These are phyloP conservation scores for Puma concolor DNA, from an alignment of 2,113 vertebrate genomes.

Conservation along the genomic window DNA sequence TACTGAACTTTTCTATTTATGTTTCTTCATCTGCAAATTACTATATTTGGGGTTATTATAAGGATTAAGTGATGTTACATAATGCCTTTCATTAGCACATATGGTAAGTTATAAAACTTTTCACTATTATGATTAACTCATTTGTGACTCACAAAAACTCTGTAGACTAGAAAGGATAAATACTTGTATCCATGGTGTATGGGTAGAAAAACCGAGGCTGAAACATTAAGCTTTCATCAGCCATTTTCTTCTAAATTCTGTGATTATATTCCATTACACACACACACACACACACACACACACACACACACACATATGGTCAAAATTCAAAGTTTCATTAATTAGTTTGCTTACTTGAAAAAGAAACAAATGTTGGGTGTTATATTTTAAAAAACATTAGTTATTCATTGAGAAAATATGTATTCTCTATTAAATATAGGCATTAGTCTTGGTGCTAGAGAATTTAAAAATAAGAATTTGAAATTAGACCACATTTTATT, in stretches of 20 bases:
- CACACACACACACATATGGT: too few species aligned
- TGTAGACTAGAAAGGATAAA: background rate
- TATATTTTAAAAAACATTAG: background rate
- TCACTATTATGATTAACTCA: background rate
- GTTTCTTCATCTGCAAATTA: background rate
- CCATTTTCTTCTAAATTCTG: background rate
- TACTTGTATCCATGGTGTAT: background rate
- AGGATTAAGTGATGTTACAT: background rate
- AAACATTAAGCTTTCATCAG: background rate
- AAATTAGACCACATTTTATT: background rate
- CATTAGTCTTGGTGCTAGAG: background rate
- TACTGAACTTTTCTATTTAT: background rate
- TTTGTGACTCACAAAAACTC: background rate
- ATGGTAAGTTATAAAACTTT: background rate
- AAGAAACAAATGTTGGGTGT: background rate
- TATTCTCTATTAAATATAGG: background rate
- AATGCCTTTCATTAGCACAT: background rate
- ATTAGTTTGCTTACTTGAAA: background rate
- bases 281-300: too few species aligned
- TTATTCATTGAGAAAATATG: slow-evolving; percentile 9
- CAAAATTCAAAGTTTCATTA: background rate
- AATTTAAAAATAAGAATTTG: slow-evolving; percentile 20
- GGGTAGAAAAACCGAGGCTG: background rate
- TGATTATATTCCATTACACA: background rate
- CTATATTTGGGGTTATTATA: background rate